Percentiles rank a stretch among this genome's conserved stretches.
Evolutionary conservation across 2,113 vertebrate genomes (phyloP).

Genomic region (Platichthys flesus): DNA sequence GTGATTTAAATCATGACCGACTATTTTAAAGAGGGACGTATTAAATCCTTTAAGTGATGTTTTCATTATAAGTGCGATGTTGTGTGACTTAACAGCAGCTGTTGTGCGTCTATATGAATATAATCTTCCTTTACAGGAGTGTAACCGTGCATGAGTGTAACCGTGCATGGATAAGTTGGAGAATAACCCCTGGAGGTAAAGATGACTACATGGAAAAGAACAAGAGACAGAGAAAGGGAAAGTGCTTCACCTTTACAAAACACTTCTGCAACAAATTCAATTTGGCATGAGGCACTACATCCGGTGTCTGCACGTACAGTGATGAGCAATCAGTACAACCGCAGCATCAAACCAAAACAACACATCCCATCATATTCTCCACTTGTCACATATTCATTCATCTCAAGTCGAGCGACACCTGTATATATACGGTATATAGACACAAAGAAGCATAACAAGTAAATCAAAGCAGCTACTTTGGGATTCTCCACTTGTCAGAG

Average conservation of each 20-base stretch:
- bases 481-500: slow-evolving; percentile 4
- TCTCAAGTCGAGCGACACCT: slow-evolving; percentile 2
- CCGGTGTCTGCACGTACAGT: neutral
- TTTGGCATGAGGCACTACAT: slow-evolving; percentile 32
- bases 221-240: neutral
- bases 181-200: neutral
- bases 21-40: too few species aligned
- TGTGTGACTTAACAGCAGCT: too few species aligned
- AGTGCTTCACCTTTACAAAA: neutral
- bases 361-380: slow-evolving; percentile 16
- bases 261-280: slow-evolving; percentile 37
- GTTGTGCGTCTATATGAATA: neutral
- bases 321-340: neutral
- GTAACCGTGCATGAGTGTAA: neutral
- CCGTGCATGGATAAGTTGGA: neutral
- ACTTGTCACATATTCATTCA: slow-evolving; percentile 5
- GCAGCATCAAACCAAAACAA: slow-evolving; percentile 10
- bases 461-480: slow-evolving; percentile 12
- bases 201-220: neutral
- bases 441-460: slow-evolving; percentile 2
- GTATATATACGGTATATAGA: neutral
- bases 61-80: too few species aligned
- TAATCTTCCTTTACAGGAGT: neutral
- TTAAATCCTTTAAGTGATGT: too few species aligned
- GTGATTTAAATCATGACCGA: too few species aligned